Percentiles rank a stretch among this genome's conserved stretches.
These are phyloP conservation scores for Cerceris rybyensis DNA, from an alignment of 2,888 invertebrate genomes.

Conservation along the genomic window DNA sequence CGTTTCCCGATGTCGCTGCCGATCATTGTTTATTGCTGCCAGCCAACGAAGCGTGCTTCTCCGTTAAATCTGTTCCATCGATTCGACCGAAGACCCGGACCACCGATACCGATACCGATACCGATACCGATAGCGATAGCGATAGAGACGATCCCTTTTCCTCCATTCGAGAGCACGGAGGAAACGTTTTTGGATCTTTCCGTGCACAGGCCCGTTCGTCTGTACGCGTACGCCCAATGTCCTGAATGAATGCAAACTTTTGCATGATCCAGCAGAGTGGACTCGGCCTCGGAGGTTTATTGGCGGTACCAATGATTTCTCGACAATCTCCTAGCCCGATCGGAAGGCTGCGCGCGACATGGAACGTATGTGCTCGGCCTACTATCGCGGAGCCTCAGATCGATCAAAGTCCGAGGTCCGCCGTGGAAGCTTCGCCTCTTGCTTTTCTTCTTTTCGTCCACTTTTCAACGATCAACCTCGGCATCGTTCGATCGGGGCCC, in stretches of 20 bases:
- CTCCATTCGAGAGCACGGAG: background rate
- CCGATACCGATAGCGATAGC: background rate
- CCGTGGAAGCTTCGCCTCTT: background rate
- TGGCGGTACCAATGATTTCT: too few species aligned
- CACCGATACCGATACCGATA: background rate
- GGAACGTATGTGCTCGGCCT: too few species aligned
- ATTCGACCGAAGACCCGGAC: background rate
- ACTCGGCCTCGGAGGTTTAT: too few species aligned
- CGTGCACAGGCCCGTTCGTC: background rate
- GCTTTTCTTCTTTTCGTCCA: background rate
- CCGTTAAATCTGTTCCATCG: background rate
- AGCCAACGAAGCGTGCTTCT: background rate
- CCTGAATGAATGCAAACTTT: background rate
- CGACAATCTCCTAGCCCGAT: background rate
- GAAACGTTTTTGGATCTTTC: background rate
- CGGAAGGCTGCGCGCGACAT: background rate
- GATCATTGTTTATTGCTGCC: too few species aligned
- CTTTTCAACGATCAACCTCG: background rate
- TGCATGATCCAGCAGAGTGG: too few species aligned
- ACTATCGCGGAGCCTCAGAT: background rate
- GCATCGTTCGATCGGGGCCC: too few species aligned
- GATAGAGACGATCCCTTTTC: background rate
- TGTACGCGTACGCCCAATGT: background rate
- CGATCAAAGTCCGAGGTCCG: background rate
- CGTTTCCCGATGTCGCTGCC: too few species aligned